Evolutionary conservation across 2,113 vertebrate genomes (phyloP).

Genomic region (Muntiacus reevesi): DNA sequence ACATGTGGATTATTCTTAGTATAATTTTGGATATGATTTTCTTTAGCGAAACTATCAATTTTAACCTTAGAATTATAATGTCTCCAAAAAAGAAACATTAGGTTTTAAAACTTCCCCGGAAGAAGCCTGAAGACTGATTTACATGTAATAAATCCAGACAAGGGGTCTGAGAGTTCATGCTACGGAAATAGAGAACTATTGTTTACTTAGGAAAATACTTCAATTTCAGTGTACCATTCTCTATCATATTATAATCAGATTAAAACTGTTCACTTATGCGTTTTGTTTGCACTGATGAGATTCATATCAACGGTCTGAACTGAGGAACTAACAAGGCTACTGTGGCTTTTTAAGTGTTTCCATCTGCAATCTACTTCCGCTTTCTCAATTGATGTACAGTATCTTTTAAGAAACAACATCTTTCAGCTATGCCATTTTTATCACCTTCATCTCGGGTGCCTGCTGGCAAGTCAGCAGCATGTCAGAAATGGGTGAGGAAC

Average conservation of each 20-base stretch:
- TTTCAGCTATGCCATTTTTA: conserved; percentile 77
- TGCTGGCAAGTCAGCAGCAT: conserved; percentile 78
- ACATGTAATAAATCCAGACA: neutral
- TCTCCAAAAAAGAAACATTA: conserved; percentile 35
- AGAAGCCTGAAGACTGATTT: conserved; percentile 53
- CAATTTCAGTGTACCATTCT: neutral
- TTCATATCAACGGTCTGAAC: neutral
- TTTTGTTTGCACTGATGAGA: conserved; percentile 26
- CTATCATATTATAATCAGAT: conserved; percentile 24
- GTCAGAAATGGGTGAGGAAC: conserved; percentile 72
- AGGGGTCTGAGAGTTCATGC: neutral
- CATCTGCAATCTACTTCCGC: conserved; percentile 7
- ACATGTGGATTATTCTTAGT: conserved; percentile 26
- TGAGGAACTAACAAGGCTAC: neutral
- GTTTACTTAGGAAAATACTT: conserved; percentile 43
- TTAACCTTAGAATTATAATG: conserved; percentile 52
- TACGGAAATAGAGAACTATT: neutral
- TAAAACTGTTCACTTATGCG: conserved; percentile 19
- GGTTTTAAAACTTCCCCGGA: conserved; percentile 32
- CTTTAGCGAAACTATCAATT: conserved; percentile 40
- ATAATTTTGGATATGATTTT: conserved; percentile 51
- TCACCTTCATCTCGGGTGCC: conserved; percentile 69
- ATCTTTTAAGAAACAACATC: conserved; percentile 70
- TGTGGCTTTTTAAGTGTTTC: neutral
- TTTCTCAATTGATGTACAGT: conserved; percentile 15